Conservation (phyloP, 2,888 invertebrate species). For the Chalcosyrphus nemorum region DNA sequence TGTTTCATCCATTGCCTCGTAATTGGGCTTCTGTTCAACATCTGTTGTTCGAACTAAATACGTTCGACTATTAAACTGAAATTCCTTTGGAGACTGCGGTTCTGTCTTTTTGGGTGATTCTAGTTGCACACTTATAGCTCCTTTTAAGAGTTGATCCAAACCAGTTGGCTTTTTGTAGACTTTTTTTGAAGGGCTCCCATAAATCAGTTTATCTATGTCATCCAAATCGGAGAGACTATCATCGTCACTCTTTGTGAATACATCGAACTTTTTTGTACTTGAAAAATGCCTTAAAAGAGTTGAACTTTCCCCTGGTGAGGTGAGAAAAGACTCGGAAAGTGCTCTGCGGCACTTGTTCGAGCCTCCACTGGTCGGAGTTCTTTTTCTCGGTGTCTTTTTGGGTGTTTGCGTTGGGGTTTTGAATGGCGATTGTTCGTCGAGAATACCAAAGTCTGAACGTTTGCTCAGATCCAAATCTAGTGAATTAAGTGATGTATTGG, state of each 20-base stretch:
- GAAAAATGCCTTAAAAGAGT: conserved; percentile 74
- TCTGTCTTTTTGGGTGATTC: conserved; percentile 19
- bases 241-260: conserved; percentile 74
- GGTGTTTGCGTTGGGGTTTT: conserved; percentile 61
- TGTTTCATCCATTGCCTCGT: conserved; percentile 84
- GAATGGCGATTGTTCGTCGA: conserved; percentile 76
- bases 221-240: conserved; percentile 74
- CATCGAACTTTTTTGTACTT: conserved; percentile 69
- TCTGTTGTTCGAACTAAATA: conserved; percentile 83
- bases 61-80: conserved; percentile 77
- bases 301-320: conserved; percentile 74
- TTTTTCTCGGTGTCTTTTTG: conserved; percentile 49
- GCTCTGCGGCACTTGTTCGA: conserved; percentile 70
- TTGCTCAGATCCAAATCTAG: conserved; percentile 74
- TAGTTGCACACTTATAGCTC: conserved; percentile 74
- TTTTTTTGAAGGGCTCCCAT: conserved; percentile 66
- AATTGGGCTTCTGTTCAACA: conserved; percentile 85
- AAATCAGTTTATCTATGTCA: conserved; percentile 79
- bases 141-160: conserved; percentile 77
- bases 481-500: neutral
- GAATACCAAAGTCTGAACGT: conserved; percentile 78
- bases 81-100: conserved; percentile 56
- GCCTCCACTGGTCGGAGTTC: too few relatives aligned
- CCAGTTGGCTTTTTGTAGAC: conserved; percentile 75
- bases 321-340: conserved; percentile 77